Evolutionary conservation across 2,797 vertebrate species (phyloP).

Genomic region (Pseudochirops corinnae): DNA sequence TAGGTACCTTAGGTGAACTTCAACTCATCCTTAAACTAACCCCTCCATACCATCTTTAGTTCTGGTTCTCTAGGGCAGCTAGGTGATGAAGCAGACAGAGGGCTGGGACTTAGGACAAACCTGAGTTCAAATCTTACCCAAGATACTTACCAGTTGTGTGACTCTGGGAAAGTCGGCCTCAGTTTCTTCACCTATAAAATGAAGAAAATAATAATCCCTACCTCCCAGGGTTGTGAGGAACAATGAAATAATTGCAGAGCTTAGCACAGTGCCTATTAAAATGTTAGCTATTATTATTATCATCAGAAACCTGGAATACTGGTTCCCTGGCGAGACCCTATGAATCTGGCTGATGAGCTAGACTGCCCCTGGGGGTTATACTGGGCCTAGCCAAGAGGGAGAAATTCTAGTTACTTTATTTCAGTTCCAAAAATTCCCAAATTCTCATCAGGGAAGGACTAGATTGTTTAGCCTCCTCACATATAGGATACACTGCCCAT

Average conservation of each 20-base stretch:
- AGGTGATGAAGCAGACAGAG: not conserved
- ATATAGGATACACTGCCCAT: not conserved
- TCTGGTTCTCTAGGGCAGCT: not conserved
- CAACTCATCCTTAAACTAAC: not conserved
- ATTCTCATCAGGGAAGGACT: not conserved
- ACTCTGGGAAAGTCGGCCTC: not conserved
- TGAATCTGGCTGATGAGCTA: not conserved
- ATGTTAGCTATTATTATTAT: not conserved
- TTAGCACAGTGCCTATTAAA: not conserved
- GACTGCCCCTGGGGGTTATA: not conserved
- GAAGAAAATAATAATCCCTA: not conserved
- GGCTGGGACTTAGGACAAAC: not conserved
- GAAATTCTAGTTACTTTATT: not conserved
- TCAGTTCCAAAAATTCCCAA: not conserved
- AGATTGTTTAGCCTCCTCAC: not conserved
- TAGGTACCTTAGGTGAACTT: not conserved
- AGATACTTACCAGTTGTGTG: not conserved
- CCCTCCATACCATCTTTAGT: not conserved
- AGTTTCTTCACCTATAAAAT: not conserved
- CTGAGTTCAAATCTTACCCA: not conserved
- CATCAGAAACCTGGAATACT: not conserved
- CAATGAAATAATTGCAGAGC: not conserved
- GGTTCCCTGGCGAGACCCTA: not conserved
- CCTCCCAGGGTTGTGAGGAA: not conserved
- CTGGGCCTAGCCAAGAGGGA: not conserved